Base-by-base conservation (phyloP, 2,888 invertebrate genomes). In the Apamea anceps region DNA sequence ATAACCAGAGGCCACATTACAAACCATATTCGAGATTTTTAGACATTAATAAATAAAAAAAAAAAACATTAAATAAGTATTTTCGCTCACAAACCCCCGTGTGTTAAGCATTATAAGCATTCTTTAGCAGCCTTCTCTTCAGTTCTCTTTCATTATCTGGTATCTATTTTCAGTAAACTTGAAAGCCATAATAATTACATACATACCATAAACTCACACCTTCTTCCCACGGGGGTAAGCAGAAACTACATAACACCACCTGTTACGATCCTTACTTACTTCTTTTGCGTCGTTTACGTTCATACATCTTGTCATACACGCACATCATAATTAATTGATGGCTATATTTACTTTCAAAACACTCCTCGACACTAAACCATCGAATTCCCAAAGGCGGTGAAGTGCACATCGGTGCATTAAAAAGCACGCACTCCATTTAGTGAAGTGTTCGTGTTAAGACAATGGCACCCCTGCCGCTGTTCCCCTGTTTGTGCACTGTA, bases 371-470 rank as follows among this genome's bases (percentile, higher is more conserved):
- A 65, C 78, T 78, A 84, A 78, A 84, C 75, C 65, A 21, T 48
- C n/a, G 76, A 51, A 72, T 76, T 72, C 87, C 87, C 87, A 63
- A 32, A 66, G 84, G 87, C 70, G 7, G 76, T 32, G 74, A 85
- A 86, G 85, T 86, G 86, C 82, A 80, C 86, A 86, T 74, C 87
- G 80, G 78, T 82, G 84, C 90, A 88, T 90, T 91, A 90, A 90
- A 91, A 91, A 85, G 90, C 81, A 88, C 88, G 87, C 91, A 89
- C 88, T 87, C 91, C 91, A 91, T 91, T 91, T 82, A 85, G 82
- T 83, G 79, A 73, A 87, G 89, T 86, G 87, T 86, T 85, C 84
- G 82, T 42, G 83, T 83, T 72, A 91, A 92, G 91, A 92, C 92
- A 92, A 92, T 90, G 88, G 88, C 77, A 80, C 88, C 87, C 90